Conservation (phyloP, 1,140 invertebrate genomes). For the Dreissena rostriformis region DNA sequence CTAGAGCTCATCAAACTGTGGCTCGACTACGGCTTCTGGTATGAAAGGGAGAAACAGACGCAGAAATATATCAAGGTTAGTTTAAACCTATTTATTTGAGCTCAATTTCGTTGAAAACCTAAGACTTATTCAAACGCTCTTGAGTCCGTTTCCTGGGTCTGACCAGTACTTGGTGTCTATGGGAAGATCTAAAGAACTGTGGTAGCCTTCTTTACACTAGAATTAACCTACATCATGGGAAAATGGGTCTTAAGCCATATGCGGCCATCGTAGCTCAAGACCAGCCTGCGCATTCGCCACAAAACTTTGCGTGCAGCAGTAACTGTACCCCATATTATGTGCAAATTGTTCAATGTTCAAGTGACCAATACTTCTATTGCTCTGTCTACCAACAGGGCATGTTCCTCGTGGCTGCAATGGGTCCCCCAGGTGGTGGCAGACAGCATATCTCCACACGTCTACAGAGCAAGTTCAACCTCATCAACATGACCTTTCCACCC, state of each 20-base stretch:
- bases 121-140: too few species aligned
- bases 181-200: too few species aligned
- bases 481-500: slow-evolving; percentile 91
- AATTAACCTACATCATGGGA: too few species aligned
- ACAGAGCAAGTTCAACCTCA: slow-evolving; percentile 89
- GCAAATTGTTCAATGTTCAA: neutral
- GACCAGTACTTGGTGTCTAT: too few species aligned
- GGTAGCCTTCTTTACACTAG: too few species aligned
- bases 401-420: slow-evolving; percentile 89
- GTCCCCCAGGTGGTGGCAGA: slow-evolving; percentile 90
- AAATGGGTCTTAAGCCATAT: too few species aligned
- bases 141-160: too few species aligned
- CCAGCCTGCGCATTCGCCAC: neutral
- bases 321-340: too few species aligned
- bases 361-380: neutral
- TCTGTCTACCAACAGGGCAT: slow-evolving; percentile 85
- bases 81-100: too few species aligned
- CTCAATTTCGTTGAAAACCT: too few species aligned
- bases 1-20: slow-evolving; percentile 92
- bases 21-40: slow-evolving; percentile 95
- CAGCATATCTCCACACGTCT: slow-evolving; percentile 89
- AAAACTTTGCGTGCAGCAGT: too few species aligned
- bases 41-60: slow-evolving; percentile 86
- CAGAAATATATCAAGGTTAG: slow-evolving; percentile 87
- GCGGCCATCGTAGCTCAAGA: too few species aligned